Evolutionary conservation across 2,797 vertebrate genomes (phyloP).

Genomic region (Sarcoramphus papa): DNA sequence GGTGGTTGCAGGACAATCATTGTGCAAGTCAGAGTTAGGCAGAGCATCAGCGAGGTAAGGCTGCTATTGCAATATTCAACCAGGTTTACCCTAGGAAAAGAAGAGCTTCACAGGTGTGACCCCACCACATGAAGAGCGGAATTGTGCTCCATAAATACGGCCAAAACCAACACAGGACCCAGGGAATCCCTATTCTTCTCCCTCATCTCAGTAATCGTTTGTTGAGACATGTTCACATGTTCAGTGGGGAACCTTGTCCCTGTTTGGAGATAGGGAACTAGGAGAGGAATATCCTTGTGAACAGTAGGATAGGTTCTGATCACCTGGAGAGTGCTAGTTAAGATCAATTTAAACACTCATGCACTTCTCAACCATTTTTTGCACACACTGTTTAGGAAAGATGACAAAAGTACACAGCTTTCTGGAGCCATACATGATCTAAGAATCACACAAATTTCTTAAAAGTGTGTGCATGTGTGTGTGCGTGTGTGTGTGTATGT

Average conservation of each 20-base stretch:
- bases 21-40: background rate
- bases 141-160: background rate
- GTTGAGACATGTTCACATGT: background rate
- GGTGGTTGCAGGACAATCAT: background rate
- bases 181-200: background rate
- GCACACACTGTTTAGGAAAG: background rate
- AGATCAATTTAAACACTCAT: background rate
- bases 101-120: background rate
- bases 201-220: background rate
- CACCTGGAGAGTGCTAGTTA: background rate
- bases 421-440: background rate
- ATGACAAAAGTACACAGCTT: background rate
- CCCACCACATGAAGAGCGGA: background rate
- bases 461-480: background rate
- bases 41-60: background rate
- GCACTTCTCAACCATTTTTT: background rate
- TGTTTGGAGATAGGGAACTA: background rate
- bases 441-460: background rate
- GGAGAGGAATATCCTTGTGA: background rate
- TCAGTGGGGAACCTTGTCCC: background rate
- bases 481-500: accelerated
- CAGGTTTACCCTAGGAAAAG: background rate
- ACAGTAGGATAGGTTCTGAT: background rate
- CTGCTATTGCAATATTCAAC: background rate
- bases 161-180: background rate